These are phyloP conservation scores for Spatulosminthurus flaviceps DNA, from an alignment of 2,888 invertebrate species.

Conservation along the genomic window DNA sequence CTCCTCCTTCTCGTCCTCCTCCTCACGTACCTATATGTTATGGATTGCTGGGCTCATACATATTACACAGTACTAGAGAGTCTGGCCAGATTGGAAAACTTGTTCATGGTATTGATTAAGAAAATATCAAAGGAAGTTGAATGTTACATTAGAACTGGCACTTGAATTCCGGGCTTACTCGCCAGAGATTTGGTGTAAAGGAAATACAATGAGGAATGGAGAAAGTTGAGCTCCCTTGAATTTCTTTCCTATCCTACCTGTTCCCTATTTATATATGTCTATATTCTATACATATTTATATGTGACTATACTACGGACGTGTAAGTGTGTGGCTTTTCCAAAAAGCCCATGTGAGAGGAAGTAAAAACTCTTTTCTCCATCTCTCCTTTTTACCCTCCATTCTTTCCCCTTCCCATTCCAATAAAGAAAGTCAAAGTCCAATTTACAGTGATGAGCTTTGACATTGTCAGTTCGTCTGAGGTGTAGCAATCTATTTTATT, in stretches of 20 bases:
- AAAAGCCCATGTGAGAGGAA: neutral
- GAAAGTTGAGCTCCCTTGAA: neutral
- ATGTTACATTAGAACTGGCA: slow-evolving; percentile 9
- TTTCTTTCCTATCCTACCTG: neutral
- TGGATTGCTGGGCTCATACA: neutral
- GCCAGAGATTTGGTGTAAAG: neutral
- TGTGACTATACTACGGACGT: no score
- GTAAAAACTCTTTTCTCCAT: neutral
- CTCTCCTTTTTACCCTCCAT: neutral
- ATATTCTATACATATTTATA: no score
- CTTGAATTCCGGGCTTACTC: neutral
- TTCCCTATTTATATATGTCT: no score
- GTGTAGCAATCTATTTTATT: slow-evolving; percentile 39
- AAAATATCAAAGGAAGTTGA: slow-evolving; percentile 24
- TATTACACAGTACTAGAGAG: neutral
- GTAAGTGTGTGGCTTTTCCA: neutral
- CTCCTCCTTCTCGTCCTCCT: no score
- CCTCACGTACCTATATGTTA: neutral
- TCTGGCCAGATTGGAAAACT: slow-evolving; percentile 4
- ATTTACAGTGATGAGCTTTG: slow-evolving; percentile 39
- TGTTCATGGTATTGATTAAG: slow-evolving; percentile 20
- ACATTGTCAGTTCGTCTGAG: slow-evolving; percentile 35
- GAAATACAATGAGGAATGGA: neutral
- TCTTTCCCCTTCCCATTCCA: neutral
- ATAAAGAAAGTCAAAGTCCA: slow-evolving; percentile 32